phyloP scores from a whole-genome alignment of 1,140 invertebrate species.

The Pachypeltis micranthus region DNA sequence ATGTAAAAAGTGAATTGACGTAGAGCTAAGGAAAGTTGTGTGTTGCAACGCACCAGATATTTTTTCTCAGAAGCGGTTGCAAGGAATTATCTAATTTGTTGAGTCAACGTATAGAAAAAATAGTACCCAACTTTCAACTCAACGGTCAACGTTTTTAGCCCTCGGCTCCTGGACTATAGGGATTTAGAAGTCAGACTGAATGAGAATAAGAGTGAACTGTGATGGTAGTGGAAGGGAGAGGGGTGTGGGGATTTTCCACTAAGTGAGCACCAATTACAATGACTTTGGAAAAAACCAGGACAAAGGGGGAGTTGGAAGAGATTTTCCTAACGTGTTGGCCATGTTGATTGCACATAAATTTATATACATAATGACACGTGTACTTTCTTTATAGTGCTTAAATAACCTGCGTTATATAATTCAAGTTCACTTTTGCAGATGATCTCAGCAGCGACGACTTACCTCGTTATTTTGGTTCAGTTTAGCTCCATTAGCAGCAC shows the following conservation, averaged over 20 bases:
- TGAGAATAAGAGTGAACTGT: background rate
- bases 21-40: no score
- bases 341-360: background rate
- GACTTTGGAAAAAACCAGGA: background rate
- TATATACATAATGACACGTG: background rate
- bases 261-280: background rate
- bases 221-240: no score
- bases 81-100: no score
- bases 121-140: no score
- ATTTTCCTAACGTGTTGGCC: background rate
- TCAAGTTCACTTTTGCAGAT: no score
- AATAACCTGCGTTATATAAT: background rate
- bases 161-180: no score
- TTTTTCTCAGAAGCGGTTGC: no score
- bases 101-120: background rate
- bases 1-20: no score
- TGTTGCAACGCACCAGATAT: no score
- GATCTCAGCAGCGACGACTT: slow-evolving; percentile 17
- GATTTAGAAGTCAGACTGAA: background rate
- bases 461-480: slow-evolving; percentile 16
- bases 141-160: no score
- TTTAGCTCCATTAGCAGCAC: slow-evolving; percentile 10
- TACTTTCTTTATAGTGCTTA: background rate
- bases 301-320: background rate
- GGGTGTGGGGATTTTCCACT: background rate